phyloP scores from a whole-genome alignment of 2,797 vertebrate genomes.

The Coreius guichenoti region DNA sequence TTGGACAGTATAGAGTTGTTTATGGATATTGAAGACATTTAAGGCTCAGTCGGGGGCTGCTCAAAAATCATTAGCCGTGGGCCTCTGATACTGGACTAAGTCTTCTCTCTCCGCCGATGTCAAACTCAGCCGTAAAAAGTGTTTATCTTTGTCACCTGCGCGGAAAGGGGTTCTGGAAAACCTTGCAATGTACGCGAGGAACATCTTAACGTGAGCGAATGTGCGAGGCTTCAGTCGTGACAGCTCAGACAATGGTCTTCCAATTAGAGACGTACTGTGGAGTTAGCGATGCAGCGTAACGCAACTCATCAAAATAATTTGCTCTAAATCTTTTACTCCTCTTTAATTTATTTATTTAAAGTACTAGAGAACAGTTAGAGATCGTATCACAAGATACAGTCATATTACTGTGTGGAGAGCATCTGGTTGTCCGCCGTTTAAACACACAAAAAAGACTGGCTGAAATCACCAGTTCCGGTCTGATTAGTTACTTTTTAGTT shows the following conservation, averaged over 20 bases:
- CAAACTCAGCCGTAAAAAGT: conserved; percentile 72
- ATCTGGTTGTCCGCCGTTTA: neutral
- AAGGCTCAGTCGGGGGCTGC: conserved; percentile 95
- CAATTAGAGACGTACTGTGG: conserved; percentile 57
- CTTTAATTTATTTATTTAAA: conserved; percentile 30
- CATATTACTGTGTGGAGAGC: neutral
- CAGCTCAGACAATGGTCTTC: conserved; percentile 44
- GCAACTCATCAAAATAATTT: conserved; percentile 40
- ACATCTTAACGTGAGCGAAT: conserved; percentile 66
- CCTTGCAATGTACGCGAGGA: conserved; percentile 66
- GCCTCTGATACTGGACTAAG: conserved; percentile 91
- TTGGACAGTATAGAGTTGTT: conserved; percentile 99
- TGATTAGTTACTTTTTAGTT: neutral
- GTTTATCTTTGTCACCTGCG: conserved; percentile 78
- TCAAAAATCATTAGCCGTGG: conserved; percentile 96
- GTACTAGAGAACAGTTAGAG: neutral
- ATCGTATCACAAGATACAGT: neutral
- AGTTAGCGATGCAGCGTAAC: conserved; percentile 28
- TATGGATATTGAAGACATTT: conserved; percentile 98
- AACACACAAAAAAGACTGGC: neutral
- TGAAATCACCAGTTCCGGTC: neutral
- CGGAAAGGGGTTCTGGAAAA: conserved; percentile 66
- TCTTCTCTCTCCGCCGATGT: conserved; percentile 80
- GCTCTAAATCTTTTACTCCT: neutral
- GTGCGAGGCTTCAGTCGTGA: conserved; percentile 38